Evolutionary conservation across 2,888 invertebrate species (phyloP).

Genomic region (Andrena marginata): DNA sequence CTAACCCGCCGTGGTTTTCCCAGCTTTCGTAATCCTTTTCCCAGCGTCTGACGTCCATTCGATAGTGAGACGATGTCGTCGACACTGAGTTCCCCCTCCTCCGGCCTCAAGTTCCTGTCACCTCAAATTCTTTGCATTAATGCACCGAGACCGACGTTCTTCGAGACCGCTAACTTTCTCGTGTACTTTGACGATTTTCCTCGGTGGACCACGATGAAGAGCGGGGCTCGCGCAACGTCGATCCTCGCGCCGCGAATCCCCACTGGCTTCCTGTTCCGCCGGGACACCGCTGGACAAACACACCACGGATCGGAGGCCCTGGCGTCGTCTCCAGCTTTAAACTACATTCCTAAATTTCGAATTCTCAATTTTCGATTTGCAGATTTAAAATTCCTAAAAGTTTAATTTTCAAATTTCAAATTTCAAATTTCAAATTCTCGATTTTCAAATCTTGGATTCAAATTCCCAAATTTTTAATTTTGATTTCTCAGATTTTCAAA

Average conservation of each 20-base stretch:
- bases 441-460: no score
- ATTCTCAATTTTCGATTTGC: no score
- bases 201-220: constrained; percentile 52
- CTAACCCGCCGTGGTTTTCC: neutral
- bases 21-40: constrained; percentile 3
- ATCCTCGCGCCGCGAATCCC: constrained; percentile 27
- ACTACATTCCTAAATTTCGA: no score
- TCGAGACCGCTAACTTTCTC: neutral
- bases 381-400: no score
- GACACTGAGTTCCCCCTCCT: neutral
- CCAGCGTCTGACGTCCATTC: constrained; percentile 20
- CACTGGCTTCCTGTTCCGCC: constrained; percentile 43
- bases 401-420: no score
- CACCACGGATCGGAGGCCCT: neutral
- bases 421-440: no score
- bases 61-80: constrained; percentile 7
- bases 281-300: constrained; percentile 58
- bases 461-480: no score
- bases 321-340: no score
- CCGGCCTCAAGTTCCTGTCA: constrained; percentile 21
- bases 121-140: constrained; percentile 43
- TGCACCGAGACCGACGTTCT: neutral
- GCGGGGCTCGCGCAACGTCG: constrained; percentile 2
- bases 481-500: no score
- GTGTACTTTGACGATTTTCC: constrained; percentile 54